These are phyloP conservation scores for Metacarcinus magister DNA, from an alignment of 2,888 invertebrate species.

Conservation along the genomic window DNA sequence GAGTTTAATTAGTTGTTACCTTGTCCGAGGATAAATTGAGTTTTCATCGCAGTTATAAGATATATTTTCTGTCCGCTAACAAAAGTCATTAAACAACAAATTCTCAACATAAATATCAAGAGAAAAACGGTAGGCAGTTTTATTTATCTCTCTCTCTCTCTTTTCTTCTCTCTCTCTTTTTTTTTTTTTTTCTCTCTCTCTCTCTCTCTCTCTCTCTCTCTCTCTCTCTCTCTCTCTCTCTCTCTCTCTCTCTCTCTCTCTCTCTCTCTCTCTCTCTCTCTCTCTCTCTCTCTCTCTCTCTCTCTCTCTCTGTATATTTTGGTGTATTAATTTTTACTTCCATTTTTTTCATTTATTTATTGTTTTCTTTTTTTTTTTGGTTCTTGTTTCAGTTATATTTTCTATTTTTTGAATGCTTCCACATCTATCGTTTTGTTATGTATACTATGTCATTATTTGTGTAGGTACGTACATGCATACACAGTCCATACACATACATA, in stretches of 20 bases:
- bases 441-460: too few species aligned
- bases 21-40: slow-evolving; percentile 59
- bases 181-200: neutral
- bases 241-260: slow-evolving; percentile 56
- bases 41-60: slow-evolving; percentile 68
- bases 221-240: slow-evolving; percentile 60
- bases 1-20: slow-evolving; percentile 69
- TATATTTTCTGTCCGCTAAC: slow-evolving; percentile 64
- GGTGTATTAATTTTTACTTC: too few species aligned
- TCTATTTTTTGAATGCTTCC: neutral
- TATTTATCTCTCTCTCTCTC: neutral
- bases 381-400: too few species aligned
- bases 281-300: slow-evolving; percentile 36
- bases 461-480: too few species aligned
- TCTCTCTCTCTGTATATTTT: too few species aligned
- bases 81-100: slow-evolving; percentile 74
- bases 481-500: too few species aligned
- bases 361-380: too few species aligned
- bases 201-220: slow-evolving; percentile 34
- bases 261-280: neutral
- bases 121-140: slow-evolving; percentile 36
- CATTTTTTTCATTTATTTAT: too few species aligned
- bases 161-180: neutral
- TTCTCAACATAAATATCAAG: slow-evolving; percentile 71
- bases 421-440: too few species aligned